Evolutionary conservation across 2,113 vertebrate species (phyloP), one percentile per base, ranked within the genome.

Genomic region (Eleginops maclovinus): DNA sequence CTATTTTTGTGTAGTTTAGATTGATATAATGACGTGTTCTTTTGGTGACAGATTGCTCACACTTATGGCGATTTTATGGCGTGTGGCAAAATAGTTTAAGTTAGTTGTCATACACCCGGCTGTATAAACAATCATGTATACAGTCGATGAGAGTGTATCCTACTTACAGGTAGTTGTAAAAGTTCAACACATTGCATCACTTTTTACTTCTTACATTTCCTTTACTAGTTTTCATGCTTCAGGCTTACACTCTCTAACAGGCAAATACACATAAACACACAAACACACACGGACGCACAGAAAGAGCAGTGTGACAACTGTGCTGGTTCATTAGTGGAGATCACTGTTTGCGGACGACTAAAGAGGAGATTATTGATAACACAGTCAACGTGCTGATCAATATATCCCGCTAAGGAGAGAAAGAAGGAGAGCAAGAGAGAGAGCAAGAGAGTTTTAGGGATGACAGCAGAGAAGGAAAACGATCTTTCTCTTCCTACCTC

Each of bases 321-420:
- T 22, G 76, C 87, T 79, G 83, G 84, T 85, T 94, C 89, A 93
- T 94, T 94, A 93, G 93, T 82, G 77, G 77, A 84, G 86, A 92
- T 90, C 83, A 86, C 87, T 72, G 80, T 83, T 88, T 19, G 68
- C 54, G 56, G 87, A 86, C 49, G 55, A 83, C 86, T 91, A 89
- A 91, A 91, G 90, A 92, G 91, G 83, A 83, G 86, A 93, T 92
- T 93, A 94, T 94, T 92, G 93, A 94, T 91, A 91, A 85, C 71
- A 86, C 77, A 86, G 88, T 82, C 86, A 75, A 87, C 60, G 2
- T 26, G 55, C 66, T 81, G 86, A 90, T 94, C 92, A 73, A 94
- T 94, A 90, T 53, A 82, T 72, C 69, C 70, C 78, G 70, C 59
- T 66, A 47, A 78, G 81, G 65, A 81, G 77, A 72, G 81, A 66